Evolutionary conservation across 2,113 vertebrate genomes (phyloP), one percentile per base, ranked within the genome.

Genomic region (Passer montanus): DNA sequence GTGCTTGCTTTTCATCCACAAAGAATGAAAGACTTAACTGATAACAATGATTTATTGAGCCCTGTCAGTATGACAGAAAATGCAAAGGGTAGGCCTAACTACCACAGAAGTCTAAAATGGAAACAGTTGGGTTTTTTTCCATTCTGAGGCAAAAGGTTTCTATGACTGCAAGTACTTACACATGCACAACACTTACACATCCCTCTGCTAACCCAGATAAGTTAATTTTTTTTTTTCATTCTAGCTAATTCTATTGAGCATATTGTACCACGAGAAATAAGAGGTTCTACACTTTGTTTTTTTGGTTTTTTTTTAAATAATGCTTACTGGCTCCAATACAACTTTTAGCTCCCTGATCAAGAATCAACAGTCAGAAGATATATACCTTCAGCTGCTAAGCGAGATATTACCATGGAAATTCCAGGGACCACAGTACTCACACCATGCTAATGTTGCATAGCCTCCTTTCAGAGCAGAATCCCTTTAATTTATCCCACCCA

Each of bases 1-100:
- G 5, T 24, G 5, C 22, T 41, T 87, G 10, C 2, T 31, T 37
- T 13, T 8, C 5, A 2, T 3, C 4, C 7, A 2, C 6, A 30
- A 41, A 50, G 18, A 55, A 52, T 47, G 58, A n/a, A 50, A 69
- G 19, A 16, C 8, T 17, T 60, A 37, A 13, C 3, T 52, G 11
- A 64, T 60, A 19, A 37, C 33, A 74, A 2, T 7, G 9, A 41
- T 46, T 10, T 53, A 10, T 9, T 26, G 6, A 90, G 13, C 3
- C 9, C 24, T 59, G 47, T 2, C 7, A 37, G 9, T 20, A 15
- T 27, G 31, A 69, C 7, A 68, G 23, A 18, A 30, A 55, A 58
- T 26, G 7, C 2, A 52, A 72, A 84, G 15, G 6, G 12, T 75
- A 13, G 26, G 20, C 9, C 31, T 73, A 55, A 37, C 11, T 66